Evolutionary conservation across 2,113 vertebrate genomes (phyloP).

Genomic region (Urocitellus parryii): DNA sequence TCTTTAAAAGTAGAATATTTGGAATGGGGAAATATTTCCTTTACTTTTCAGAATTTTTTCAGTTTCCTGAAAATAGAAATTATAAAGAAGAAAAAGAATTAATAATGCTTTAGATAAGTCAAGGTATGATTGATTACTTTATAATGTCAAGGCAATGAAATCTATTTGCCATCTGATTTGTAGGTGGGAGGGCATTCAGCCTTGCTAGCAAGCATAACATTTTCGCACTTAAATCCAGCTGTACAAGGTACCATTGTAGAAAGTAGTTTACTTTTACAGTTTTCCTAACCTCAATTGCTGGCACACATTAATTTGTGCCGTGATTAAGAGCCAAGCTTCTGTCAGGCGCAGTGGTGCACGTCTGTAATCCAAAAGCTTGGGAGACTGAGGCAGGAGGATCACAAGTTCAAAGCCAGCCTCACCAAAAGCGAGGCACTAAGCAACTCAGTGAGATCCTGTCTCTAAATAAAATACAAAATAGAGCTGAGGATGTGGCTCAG

Average conservation of each 20-base stretch:
- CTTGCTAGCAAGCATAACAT: not conserved
- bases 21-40: not conserved
- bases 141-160: not conserved
- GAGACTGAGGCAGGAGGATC: too few relatives aligned
- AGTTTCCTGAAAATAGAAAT: constrained; percentile 37
- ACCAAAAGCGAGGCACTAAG: too few relatives aligned
- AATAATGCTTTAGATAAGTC: not conserved
- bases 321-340: not conserved
- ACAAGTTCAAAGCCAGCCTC: too few relatives aligned
- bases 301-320: not conserved
- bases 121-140: not conserved
- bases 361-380: too few relatives aligned
- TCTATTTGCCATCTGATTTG: not conserved
- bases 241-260: not conserved
- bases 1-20: constrained; percentile 62
- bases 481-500: too few relatives aligned
- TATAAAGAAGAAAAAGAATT: constrained; percentile 26
- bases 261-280: not conserved
- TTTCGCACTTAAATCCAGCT: not conserved
- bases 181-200: not conserved
- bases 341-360: too few relatives aligned
- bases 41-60: constrained; percentile 56
- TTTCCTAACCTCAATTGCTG: not conserved
- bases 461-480: too few relatives aligned
- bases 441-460: too few relatives aligned